Evolutionary conservation across 2,888 invertebrate genomes (phyloP), one percentile per base, ranked within the genome.

Genomic region (Tenthredo notha): DNA sequence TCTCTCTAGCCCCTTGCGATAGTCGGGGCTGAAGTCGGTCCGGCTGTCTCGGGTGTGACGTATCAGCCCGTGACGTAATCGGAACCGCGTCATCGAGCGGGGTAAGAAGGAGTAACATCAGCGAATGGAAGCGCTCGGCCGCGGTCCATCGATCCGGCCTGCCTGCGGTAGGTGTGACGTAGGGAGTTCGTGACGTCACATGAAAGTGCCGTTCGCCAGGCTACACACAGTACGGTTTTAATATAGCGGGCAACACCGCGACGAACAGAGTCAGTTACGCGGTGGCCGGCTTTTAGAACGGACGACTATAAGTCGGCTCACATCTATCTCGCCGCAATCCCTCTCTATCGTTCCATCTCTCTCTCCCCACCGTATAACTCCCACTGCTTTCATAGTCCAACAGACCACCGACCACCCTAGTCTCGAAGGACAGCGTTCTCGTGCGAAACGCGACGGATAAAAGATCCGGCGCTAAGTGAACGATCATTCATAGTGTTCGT

Each of bases 141-240:
- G 86, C 85, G 88, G 90, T 90, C 90, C 90, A 90, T 91, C 91
- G 90, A 91, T 91, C 90, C 87, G 87, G 86, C 85, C 84, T 75
- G 54, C 54, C 65, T 86, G 86, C 88, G 88, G 89, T 89, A 87
- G 87, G 87, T 89, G 90, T 91, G 92, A 92, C 92, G 92, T 92
- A 88, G 88, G 85, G 74, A 86, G 72, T 74, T 25, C n/a, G 87
- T 91, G 90, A 91, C 91, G 91, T 91, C 91, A 91, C 88, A 54
- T 40, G 86, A 88, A 89, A 90, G 92, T 92, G 92, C 92, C 92
- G 92, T 91, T 91, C 90, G 90, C 90, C 90, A 90, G 90, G 89
- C 91, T 92, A 92, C 92, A 92, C 92, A 92, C 92, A 89, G 92
- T 92, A 92, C 92, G 92, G 92, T 92, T 92, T 92, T 92, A 92